Evolutionary conservation across 2,888 invertebrate species (phyloP).

Genomic region (Dicranocentrus wangi): DNA sequence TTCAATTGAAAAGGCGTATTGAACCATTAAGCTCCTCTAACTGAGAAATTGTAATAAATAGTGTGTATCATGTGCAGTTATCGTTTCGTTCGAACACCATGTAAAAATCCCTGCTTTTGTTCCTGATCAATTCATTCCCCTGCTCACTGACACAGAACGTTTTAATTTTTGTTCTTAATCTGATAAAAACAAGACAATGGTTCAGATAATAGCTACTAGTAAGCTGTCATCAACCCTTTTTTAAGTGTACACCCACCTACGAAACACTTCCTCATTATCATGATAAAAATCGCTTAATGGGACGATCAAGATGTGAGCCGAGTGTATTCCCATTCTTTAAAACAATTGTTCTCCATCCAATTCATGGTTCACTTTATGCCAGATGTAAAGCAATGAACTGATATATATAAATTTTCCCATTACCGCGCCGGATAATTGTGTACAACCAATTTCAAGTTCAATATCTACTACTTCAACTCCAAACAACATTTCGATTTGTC

Average conservation of each 20-base stretch:
- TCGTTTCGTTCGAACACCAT: background rate
- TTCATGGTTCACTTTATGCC: too few relatives aligned
- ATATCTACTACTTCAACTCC: background rate
- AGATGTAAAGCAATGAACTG: background rate
- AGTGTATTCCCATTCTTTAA: too few relatives aligned
- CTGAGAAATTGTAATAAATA: too few relatives aligned
- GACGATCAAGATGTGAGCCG: background rate
- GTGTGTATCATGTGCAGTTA: too few relatives aligned
- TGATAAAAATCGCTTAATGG: background rate
- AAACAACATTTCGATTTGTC: too few relatives aligned
- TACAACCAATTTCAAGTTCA: background rate
- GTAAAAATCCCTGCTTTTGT: background rate
- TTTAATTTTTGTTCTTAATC: conserved; percentile 20
- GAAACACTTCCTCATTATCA: conserved; percentile 3
- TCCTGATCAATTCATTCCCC: background rate
- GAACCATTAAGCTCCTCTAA: too few relatives aligned
- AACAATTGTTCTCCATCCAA: too few relatives aligned
- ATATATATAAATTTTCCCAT: background rate
- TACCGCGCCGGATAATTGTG: background rate
- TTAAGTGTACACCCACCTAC: conserved; percentile 47
- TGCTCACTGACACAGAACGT: conserved; percentile 47
- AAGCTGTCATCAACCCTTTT: conserved; percentile 60
- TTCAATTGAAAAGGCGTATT: too few relatives aligned
- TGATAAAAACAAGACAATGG: conserved; percentile 6
- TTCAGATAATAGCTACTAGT: conserved; percentile 24